Percentiles rank a stretch among this genome's conserved stretches.
These are phyloP conservation scores for Asarcornis scutulata DNA, from an alignment of 2,113 vertebrate species.

Conservation along the genomic window DNA sequence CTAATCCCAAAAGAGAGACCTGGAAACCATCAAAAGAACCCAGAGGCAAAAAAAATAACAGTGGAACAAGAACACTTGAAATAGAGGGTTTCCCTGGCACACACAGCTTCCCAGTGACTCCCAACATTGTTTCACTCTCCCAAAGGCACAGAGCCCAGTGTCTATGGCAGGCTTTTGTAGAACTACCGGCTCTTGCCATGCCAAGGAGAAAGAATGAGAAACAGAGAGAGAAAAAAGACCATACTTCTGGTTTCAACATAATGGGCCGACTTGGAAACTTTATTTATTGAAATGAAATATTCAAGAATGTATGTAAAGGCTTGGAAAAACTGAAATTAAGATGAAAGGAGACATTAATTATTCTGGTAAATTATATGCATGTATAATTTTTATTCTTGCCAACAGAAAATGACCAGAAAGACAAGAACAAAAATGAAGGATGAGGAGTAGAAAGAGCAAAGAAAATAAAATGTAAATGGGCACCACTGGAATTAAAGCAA, in stretches of 20 bases:
- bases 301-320: neutral
- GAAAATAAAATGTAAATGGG: slow-evolving; percentile 10
- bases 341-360: neutral
- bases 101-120: slow-evolving; percentile 31
- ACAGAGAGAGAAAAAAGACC: neutral
- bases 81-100: slow-evolving; percentile 55
- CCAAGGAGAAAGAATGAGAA: slow-evolving; percentile 17
- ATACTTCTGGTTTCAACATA: neutral
- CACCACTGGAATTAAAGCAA: neutral
- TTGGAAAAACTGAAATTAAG: slow-evolving; percentile 12
- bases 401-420: neutral
- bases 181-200: slow-evolving; percentile 16
- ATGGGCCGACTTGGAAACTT: neutral
- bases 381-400: neutral
- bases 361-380: neutral
- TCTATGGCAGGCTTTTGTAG: slow-evolving; percentile 24
- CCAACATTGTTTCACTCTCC: neutral
- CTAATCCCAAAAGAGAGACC: slow-evolving; percentile 20
- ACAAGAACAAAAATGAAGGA: neutral
- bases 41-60: slow-evolving; percentile 8
- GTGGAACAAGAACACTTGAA: slow-evolving; percentile 34
- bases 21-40: slow-evolving; percentile 59
- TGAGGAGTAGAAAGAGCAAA: neutral
- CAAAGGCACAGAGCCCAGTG: slow-evolving; percentile 44
- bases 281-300: slow-evolving; percentile 20